These are phyloP conservation scores for Austrolebias charrua DNA, from an alignment of 2,797 vertebrate species.

Conservation along the genomic window DNA sequence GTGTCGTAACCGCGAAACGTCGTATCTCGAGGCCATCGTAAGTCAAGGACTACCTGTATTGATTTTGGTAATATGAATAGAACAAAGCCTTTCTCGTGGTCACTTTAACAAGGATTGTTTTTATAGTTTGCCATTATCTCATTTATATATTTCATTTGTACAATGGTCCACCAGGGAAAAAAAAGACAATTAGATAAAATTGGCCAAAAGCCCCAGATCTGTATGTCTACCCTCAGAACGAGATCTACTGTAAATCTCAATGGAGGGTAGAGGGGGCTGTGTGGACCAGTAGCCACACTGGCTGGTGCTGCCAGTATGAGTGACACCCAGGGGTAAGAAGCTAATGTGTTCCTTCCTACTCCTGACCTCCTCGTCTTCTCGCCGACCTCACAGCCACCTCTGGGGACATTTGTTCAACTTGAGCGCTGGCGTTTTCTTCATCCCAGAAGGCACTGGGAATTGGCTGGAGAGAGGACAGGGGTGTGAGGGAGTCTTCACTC, in stretches of 20 bases:
- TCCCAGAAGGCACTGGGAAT: conserved; percentile 35
- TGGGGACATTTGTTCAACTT: conserved; percentile 28
- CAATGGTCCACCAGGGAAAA: conserved; percentile 9
- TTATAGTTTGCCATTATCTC: conserved; percentile 1
- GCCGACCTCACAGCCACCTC: conserved; percentile 22
- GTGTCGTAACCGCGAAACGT: no score
- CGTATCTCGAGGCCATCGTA: no score
- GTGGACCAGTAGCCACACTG: conserved; percentile 33
- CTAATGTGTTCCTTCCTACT: conserved; percentile 60
- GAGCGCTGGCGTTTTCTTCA: conserved; percentile 19
- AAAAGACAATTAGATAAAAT: conserved; percentile 25
- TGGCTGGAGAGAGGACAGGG: conserved; percentile 26
- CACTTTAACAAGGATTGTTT: neutral
- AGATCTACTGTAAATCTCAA: conserved; percentile 49
- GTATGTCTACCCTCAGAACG: conserved; percentile 29
- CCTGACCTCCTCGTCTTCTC: conserved; percentile 35
- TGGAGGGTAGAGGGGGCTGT: conserved; percentile 41
- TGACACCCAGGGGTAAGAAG: conserved; percentile 55
- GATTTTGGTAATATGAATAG: neutral
- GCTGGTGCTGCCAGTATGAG: conserved; percentile 47
- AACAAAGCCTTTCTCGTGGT: neutral
- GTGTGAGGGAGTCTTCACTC: conserved; percentile 53
- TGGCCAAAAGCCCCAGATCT: conserved; percentile 36
- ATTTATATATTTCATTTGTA: conserved; percentile 8
- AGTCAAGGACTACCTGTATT: no score